Percentiles rank a stretch among this genome's conserved stretches.
phyloP scores from a whole-genome alignment of 2,888 invertebrate genomes.

The Alcis repandata region DNA sequence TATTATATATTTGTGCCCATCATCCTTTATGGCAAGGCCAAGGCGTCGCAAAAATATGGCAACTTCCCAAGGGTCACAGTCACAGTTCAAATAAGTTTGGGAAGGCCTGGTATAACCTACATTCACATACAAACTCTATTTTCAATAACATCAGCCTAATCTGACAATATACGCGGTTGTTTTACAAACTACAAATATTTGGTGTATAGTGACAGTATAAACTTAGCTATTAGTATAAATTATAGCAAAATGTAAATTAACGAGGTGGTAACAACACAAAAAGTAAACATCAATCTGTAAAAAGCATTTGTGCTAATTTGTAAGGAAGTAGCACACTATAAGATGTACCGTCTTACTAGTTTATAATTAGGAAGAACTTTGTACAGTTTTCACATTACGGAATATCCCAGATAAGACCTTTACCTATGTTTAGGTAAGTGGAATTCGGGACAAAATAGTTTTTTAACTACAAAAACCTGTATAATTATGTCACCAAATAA shows the following conservation, averaged over 20 bases:
- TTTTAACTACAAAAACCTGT: too few relatives aligned
- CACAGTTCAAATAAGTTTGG: too few relatives aligned
- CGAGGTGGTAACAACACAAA: conserved; percentile 8
- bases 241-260: conserved; percentile 2
- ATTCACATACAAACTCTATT: neutral
- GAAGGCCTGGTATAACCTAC: neutral
- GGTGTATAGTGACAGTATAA: conserved; percentile 18
- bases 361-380: too few relatives aligned
- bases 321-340: neutral
- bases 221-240: conserved; percentile 11
- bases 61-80: too few relatives aligned
- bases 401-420: too few relatives aligned
- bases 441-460: too few relatives aligned
- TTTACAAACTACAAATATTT: conserved; percentile 27
- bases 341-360: neutral
- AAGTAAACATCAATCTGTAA: neutral
- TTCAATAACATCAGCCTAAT: neutral
- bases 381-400: neutral
- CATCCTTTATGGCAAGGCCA: too few relatives aligned
- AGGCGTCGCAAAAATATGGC: too few relatives aligned
- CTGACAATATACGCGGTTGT: neutral
- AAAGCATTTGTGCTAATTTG: neutral
- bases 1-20: too few relatives aligned
- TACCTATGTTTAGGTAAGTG: too few relatives aligned
- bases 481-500: too few relatives aligned